Percentiles rank a stretch among this genome's conserved stretches.
Evolutionary conservation across 2,113 vertebrate genomes (phyloP).

Genomic region (Campylomormyrus tamandua): DNA sequence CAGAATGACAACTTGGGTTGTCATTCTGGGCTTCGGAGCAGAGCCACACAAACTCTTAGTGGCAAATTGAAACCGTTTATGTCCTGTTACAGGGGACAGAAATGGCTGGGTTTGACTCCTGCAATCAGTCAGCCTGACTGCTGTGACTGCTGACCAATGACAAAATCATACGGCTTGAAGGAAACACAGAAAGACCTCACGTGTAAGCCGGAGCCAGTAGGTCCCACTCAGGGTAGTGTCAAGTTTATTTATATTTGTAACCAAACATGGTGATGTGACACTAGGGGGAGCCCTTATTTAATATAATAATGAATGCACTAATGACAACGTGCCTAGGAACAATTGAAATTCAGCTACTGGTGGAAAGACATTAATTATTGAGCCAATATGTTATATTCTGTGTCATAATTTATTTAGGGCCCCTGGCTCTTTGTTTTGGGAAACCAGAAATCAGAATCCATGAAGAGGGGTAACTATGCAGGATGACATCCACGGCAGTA

Average conservation of each 20-base stretch:
- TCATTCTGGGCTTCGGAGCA: background rate
- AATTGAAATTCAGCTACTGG: constrained; percentile 4
- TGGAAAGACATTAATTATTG: constrained; percentile 3
- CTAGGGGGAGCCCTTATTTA: constrained; percentile 13
- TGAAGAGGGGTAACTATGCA: background rate
- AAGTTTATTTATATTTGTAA: background rate
- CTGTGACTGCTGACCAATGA: background rate
- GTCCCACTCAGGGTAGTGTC: background rate
- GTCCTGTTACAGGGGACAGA: background rate
- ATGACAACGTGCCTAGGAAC: background rate
- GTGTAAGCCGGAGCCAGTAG: background rate
- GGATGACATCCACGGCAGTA: background rate
- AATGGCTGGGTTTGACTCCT: background rate
- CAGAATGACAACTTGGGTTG: background rate
- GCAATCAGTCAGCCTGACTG: background rate
- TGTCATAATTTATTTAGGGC: constrained; percentile 9
- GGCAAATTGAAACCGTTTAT: background rate
- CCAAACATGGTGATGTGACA: background rate
- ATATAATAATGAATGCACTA: background rate
- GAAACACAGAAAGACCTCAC: background rate
- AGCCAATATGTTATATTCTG: background rate
- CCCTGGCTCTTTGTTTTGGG: background rate
- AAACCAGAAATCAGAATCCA: background rate
- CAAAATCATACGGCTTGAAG: background rate
- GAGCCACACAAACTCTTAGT: background rate